Evolutionary conservation across 2,888 invertebrate species (phyloP).

Genomic region (Dinocampus coccinellae): DNA sequence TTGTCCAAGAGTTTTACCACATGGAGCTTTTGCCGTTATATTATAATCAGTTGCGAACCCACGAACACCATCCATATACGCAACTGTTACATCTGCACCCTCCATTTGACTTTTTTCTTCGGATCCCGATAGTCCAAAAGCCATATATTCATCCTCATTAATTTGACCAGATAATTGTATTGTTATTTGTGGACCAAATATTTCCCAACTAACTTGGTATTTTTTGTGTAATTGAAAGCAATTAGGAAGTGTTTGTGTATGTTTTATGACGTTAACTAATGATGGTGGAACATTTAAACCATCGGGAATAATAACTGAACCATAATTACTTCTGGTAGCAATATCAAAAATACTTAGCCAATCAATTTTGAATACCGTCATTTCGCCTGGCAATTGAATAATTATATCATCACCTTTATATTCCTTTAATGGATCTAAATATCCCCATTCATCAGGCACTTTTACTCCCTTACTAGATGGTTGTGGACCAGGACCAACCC

Average conservation of each 20-base stretch:
- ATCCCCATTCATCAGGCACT: conserved; percentile 92
- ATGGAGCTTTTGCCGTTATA: conserved; percentile 85
- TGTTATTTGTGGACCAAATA: conserved; percentile 90
- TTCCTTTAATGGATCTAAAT: conserved; percentile 82
- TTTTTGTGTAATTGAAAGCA: conserved; percentile 89
- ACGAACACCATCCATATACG: conserved; percentile 79
- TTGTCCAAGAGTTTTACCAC: conserved; percentile 87
- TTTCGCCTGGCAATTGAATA: conserved; percentile 84
- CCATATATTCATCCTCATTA: conserved; percentile 84
- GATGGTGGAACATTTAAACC: conserved; percentile 90
- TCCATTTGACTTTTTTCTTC: conserved; percentile 81
- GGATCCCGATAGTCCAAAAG: conserved; percentile 89
- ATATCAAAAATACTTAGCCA: conserved; percentile 88
- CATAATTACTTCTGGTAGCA: conserved; percentile 77
- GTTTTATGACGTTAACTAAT: conserved; percentile 74
- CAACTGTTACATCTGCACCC: conserved; percentile 87
- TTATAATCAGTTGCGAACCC: conserved; percentile 88
- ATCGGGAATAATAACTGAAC: conserved; percentile 83
- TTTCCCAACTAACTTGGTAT: conserved; percentile 89
- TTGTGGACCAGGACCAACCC: conserved; percentile 90
- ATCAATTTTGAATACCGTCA: conserved; percentile 84
- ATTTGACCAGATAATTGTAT: conserved; percentile 86
- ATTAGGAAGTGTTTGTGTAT: conserved; percentile 80
- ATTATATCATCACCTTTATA: conserved; percentile 82
- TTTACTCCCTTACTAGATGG: conserved; percentile 85